Conservation (phyloP, 1,140 invertebrate species). For the Diorhabda sublineata region DNA sequence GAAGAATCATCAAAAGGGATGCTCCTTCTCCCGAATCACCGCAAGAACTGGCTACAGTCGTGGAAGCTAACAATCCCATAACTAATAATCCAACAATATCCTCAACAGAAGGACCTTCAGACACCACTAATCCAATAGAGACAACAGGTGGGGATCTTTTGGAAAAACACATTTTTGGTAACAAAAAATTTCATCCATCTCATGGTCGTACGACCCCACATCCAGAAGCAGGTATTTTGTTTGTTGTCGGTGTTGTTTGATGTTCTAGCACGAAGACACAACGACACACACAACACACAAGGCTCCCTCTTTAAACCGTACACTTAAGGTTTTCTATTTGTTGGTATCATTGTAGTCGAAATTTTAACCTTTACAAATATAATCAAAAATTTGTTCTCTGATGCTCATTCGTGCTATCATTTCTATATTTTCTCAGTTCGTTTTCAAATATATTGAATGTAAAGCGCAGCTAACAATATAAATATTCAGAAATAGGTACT, state of each 20-base stretch:
- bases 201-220: constrained; percentile 30
- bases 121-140: not conserved
- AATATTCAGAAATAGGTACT: too few species aligned
- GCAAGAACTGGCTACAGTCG: not conserved
- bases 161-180: constrained; percentile 29
- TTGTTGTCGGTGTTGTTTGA: constrained; percentile 12
- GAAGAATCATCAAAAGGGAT: constrained; percentile 7
- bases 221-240: constrained; percentile 29
- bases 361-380: too few species aligned
- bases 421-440: too few species aligned
- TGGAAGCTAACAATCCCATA: not conserved
- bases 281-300: too few species aligned
- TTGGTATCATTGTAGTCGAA: too few species aligned
- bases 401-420: too few species aligned
- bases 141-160: constrained; percentile 13
- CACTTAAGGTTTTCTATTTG: too few species aligned
- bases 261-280: too few species aligned
- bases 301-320: too few species aligned
- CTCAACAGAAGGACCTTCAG: not conserved
- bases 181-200: constrained; percentile 34
- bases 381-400: too few species aligned
- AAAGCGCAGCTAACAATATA: too few species aligned
- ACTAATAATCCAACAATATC: not conserved
- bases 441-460: too few species aligned
- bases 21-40: constrained; percentile 1